Evolutionary conservation across 2,113 vertebrate genomes (phyloP).

Genomic region (Scolopax mira): DNA sequence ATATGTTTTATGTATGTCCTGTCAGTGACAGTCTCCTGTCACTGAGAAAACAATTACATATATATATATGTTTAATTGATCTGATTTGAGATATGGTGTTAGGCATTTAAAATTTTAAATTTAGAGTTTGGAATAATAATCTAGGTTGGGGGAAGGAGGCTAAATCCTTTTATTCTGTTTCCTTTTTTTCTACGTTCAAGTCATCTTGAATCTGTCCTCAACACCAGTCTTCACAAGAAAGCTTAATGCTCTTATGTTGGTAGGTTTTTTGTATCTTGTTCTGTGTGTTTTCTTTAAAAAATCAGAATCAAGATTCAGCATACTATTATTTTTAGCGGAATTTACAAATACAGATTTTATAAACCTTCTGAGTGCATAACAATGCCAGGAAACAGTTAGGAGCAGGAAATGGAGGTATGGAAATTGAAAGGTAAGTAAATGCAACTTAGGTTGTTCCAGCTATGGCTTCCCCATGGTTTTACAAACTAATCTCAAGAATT

Average conservation of each 20-base stretch:
- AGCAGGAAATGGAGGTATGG: not conserved
- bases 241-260: not conserved
- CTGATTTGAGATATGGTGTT: not conserved
- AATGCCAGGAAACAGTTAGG: not conserved
- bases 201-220: not conserved
- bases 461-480: not conserved
- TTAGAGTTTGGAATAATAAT: not conserved
- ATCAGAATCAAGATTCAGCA: not conserved
- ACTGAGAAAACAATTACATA: not conserved
- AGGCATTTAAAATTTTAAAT: not conserved
- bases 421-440: not conserved
- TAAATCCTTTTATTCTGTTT: not conserved
- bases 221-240: not conserved
- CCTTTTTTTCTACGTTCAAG: not conserved
- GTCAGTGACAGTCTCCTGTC: too few relatives aligned
- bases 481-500: not conserved
- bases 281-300: not conserved
- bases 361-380: not conserved
- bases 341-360: not conserved
- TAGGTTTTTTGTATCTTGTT: not conserved
- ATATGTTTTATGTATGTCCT: rapidly evolving
- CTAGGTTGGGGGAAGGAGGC: rapidly evolving
- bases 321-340: not conserved
- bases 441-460: not conserved
- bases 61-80: too few relatives aligned